Evolutionary conservation across 2,113 vertebrate species (phyloP), one percentile per base, ranked within the genome.

Genomic region (Butorides virescens): DNA sequence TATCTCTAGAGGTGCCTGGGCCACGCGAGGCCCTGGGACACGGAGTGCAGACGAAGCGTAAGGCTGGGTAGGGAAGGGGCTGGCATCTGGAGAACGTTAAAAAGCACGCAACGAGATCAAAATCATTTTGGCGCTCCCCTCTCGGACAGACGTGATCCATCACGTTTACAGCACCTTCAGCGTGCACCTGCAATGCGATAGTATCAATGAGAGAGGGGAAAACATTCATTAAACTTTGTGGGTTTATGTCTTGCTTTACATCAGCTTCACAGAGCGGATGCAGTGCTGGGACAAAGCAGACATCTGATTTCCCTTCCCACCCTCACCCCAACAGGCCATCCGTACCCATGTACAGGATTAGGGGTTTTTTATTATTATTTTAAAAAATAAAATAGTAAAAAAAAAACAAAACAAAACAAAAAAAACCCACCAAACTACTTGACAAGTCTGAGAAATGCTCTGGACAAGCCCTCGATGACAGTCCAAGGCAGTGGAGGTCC

Each of bases 11-110:
- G 47, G 21, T 14, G 55, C 32, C 52, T 14, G 36, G 34, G 86
- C 53, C 70, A 17, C 0, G 0, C 0, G 0, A 42, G 20, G 26
- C 25, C 39, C 66, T 84, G 0, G 1, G 67, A 44, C 56, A 32
- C 30, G 30, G 59, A 30, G 20, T 3, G 26, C 63, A 83, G 86
- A 20, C 0, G 2, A 55, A 63, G 32, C 3, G 0, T 16, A 23
- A 61, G 21, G 66, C 80, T 63, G n/a, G 7, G 79, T 46, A 86
- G 68, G 62, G 44, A 86, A 65, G 37, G 30, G 39, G 34, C 56
- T 82, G 70, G 66, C 26, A 72, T 50, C 79, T 72, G 59, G 58
- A 89, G 27, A 18, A 59, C 1, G 2, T 73, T 66, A 46, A 66
- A 65, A 81, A 67, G 39, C 50, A 74, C 1, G 5, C 23, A 82